Evolutionary conservation across 2,797 vertebrate genomes (phyloP).

Genomic region (Anguilla megastoma): DNA sequence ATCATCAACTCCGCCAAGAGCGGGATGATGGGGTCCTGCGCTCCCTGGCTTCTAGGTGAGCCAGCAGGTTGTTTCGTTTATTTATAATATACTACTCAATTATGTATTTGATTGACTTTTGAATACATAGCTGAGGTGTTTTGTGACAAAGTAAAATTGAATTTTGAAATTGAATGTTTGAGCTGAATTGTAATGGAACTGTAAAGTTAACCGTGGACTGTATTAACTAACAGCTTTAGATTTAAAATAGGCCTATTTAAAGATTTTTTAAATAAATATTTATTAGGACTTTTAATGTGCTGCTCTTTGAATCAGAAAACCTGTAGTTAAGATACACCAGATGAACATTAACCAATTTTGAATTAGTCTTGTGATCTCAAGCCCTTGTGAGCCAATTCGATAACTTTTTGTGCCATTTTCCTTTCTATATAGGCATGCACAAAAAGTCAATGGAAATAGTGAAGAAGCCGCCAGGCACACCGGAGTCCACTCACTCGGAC

Average conservation of each 20-base stretch:
- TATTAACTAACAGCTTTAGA: background rate
- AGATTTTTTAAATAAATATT: background rate
- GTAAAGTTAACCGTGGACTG: background rate
- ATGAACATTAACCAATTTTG: background rate
- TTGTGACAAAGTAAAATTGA: background rate
- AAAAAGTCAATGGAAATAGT: constrained; percentile 86
- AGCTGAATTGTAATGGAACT: background rate
- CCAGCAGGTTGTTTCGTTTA: constrained; percentile 70
- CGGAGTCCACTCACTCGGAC: constrained; percentile 65
- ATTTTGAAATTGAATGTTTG: background rate
- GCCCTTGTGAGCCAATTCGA: background rate
- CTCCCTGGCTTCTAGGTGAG: constrained; percentile 88
- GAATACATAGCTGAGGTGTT: constrained; percentile 53
- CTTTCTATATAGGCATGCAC: constrained; percentile 83
- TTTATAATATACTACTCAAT: constrained; percentile 53
- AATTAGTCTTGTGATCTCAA: background rate
- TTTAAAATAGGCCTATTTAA: background rate
- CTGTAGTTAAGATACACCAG: background rate
- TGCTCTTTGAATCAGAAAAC: background rate
- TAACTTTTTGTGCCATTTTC: background rate
- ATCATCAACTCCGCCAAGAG: constrained; percentile 79
- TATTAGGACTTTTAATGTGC: background rate
- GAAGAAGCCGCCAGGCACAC: constrained; percentile 74
- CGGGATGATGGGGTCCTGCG: constrained; percentile 78
- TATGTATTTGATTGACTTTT: constrained; percentile 49